Evolutionary conservation across 2,797 vertebrate genomes (phyloP), one percentile per base, ranked within the genome.

Genomic region (Cyclura pinguis): DNA sequence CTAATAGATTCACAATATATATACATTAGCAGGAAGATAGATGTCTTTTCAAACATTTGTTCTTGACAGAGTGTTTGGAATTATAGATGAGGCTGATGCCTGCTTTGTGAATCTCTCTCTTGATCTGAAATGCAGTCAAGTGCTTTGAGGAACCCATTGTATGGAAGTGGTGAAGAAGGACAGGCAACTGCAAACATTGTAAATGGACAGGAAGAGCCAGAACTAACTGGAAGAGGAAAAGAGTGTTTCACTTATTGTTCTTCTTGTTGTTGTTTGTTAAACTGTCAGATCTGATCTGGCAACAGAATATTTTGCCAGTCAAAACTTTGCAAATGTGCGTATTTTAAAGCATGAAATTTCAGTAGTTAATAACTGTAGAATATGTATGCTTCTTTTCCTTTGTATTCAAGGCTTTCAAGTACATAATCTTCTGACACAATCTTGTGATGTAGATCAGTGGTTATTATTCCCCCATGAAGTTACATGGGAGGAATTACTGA

Each of bases 11-110:
- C 89, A 81, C 80, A 89, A 91, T 91, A 92, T 88, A 77, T 88
- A 80, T 95, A 83, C 84, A 3, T 92, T 94, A 95, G 94, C 94
- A 93, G 94, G 82, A 93, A 93, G 93, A 95, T 93, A 93, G 93
- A 95, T 96, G 93, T 94, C 93, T 95, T 95, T 96, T 96, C 95
- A 96, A 95, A 95, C 93, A 93, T 96, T 96, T 96, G 94, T 92
- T 96, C 93, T 94, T 95, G 94, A 95, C 94, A 95, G 94, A 93
- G 93, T 96, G 85, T 94, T 96, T 95, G 94, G 95, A 96, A 96
- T 96, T 96, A 93, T 92, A 96, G 93, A 93, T 96, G 94, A 96
- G 95, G 94, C 94, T 93, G 94, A 95, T 93, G 92, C 93, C 91
- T 90, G 92, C 95, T 94, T 94, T 93, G 90, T 90, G 94, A 91